phyloP scores from a whole-genome alignment of 1,140 invertebrate genomes.

The Lineus longissimus region DNA sequence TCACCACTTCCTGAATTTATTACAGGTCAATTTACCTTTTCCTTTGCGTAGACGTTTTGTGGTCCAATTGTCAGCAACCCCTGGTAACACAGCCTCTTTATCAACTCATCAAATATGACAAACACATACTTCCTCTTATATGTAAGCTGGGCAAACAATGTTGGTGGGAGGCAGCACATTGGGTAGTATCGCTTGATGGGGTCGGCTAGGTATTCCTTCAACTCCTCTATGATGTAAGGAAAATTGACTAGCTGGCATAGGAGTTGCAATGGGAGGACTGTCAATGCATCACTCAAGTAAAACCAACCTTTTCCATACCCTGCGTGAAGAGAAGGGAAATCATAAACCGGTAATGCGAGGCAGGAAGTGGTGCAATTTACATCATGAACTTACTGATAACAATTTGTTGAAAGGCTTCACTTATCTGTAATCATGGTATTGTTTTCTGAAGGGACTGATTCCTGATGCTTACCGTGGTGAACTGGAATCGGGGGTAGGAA shows the following conservation, averaged over 20 bases:
- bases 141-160: conserved; percentile 57
- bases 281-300: conserved; percentile 68
- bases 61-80: conserved; percentile 71
- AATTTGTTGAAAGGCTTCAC: too few relatives aligned
- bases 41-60: conserved; percentile 65
- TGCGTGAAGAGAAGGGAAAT: conserved; percentile 24
- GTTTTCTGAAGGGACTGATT: too few relatives aligned
- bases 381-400: too few relatives aligned
- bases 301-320: conserved; percentile 68
- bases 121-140: conserved; percentile 64
- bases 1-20: too few relatives aligned
- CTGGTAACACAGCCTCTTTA: conserved; percentile 62
- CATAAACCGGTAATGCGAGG: conserved; percentile 4
- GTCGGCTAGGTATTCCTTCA: conserved; percentile 64
- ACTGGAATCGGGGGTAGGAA: conserved; percentile 67
- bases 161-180: conserved; percentile 57
- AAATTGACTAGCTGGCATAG: conserved; percentile 68
- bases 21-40: conserved; percentile 58
- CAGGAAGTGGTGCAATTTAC: too few relatives aligned
- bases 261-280: conserved; percentile 68
- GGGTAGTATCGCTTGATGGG: conserved; percentile 66
- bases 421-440: too few relatives aligned
- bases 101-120: conserved; percentile 59
- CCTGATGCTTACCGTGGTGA: conserved; percentile 55
- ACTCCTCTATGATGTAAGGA: conserved; percentile 55